Percentiles rank a stretch among this genome's conserved stretches.
Conservation (phyloP, 2,113 vertebrate species). For the Otocyon megalotis region DNA sequence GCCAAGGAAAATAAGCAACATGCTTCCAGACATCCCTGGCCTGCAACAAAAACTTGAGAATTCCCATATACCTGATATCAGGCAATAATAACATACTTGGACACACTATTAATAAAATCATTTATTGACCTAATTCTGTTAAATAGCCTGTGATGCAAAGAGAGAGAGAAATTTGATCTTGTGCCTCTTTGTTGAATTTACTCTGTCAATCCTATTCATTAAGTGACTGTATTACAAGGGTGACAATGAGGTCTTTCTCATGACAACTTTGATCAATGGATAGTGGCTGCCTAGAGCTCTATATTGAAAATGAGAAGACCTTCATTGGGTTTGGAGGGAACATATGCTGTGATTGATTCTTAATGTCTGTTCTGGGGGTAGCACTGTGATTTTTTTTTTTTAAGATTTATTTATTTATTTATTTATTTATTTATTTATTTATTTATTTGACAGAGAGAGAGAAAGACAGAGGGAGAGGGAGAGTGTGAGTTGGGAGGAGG, state of each 20-base stretch:
- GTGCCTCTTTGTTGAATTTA: background rate
- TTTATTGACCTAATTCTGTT: background rate
- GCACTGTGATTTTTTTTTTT: background rate
- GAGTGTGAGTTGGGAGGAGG: too few species aligned
- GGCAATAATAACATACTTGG: background rate
- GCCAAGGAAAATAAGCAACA: background rate
- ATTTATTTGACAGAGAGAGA: too few species aligned
- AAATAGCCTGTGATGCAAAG: background rate
- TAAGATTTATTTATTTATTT: too few species aligned
- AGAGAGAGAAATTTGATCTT: constrained; percentile 2
- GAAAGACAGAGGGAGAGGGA: too few species aligned
- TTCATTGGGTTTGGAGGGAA: background rate
- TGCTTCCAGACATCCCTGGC: background rate
- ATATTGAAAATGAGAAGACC: background rate
- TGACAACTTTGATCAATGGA: background rate
- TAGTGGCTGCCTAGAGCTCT: constrained; percentile 3
- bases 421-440: too few species aligned
- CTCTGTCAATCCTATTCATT: background rate
- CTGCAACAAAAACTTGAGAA: background rate
- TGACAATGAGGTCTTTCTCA: constrained; percentile 12
- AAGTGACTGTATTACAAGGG: background rate
- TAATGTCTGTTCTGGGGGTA: background rate
- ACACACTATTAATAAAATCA: constrained; percentile 29
- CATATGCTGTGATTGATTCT: constrained; percentile 19
- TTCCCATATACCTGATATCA: background rate